Conservation (phyloP, 2,888 invertebrate species). For the Danaus chrysippus region DNA sequence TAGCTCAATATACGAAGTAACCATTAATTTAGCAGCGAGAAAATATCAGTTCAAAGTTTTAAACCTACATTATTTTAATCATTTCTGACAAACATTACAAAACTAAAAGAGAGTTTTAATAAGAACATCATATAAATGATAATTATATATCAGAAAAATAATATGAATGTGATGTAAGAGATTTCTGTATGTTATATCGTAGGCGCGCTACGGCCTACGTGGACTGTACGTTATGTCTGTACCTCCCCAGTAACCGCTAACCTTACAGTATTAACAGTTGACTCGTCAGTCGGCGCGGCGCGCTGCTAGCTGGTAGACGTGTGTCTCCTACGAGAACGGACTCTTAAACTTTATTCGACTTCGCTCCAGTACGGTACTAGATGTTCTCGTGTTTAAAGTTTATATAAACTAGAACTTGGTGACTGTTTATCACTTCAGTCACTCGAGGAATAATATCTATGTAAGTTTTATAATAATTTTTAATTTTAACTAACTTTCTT, state of each 20-base stretch:
- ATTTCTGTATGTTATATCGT: neutral
- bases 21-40: no score
- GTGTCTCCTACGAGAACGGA: constrained; percentile 1
- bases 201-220: constrained; percentile 3
- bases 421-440: neutral
- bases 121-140: no score
- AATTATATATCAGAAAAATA: no score
- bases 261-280: constrained; percentile 2
- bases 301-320: constrained; percentile 25
- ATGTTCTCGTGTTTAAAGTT: neutral
- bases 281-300: constrained; percentile 31
- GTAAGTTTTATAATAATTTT: neutral
- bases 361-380: neutral
- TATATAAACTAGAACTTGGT: neutral
- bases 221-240: neutral
- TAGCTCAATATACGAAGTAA: no score
- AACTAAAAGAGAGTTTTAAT: no score
- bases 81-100: no score
- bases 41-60: no score
- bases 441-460: neutral
- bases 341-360: constrained; percentile 26
- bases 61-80: no score
- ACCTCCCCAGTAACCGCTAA: no score
- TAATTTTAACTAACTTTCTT: neutral
- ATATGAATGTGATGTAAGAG: no score